Evolutionary conservation across 2,113 vertebrate species (phyloP).

Genomic region (Circaetus gallicus): DNA sequence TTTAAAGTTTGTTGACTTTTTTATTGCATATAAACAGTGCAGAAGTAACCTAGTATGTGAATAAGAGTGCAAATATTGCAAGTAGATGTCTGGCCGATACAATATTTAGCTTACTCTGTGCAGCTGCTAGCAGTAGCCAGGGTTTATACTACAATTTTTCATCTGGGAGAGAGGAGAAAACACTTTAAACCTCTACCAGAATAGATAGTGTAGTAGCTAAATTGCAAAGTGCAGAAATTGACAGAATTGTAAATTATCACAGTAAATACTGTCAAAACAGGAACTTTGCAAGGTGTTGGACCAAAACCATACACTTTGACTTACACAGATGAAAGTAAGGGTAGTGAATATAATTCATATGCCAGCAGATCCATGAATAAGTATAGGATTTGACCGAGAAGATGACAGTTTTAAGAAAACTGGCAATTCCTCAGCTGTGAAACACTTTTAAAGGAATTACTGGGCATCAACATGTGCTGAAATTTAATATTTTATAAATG

Average conservation of each 20-base stretch:
- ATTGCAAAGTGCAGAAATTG: slow-evolving; percentile 41
- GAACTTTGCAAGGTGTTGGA: slow-evolving; percentile 11
- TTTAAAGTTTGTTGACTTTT: background rate
- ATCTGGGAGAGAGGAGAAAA: slow-evolving; percentile 11
- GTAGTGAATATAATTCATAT: slow-evolving; percentile 8
- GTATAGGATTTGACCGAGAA: background rate
- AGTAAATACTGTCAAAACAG: slow-evolving; percentile 45
- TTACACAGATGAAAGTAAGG: slow-evolving; percentile 35
- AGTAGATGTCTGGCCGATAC: background rate
- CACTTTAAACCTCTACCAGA: slow-evolving; percentile 2
- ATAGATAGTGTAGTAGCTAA: slow-evolving; percentile 17
- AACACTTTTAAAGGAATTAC: background rate
- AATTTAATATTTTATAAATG: background rate
- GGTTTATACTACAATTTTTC: slow-evolving; percentile 46
- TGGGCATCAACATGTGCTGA: background rate
- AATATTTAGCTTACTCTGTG: background rate
- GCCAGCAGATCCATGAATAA: background rate
- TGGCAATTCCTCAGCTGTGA: background rate
- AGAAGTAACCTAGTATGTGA: background rate
- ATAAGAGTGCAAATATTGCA: background rate
- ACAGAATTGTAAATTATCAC: slow-evolving; percentile 51
- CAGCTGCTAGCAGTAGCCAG: slow-evolving; percentile 16
- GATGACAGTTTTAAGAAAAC: background rate
- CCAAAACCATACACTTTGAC: background rate
- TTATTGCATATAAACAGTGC: background rate